Evolutionary conservation across 2,888 invertebrate species (phyloP).

Genomic region (Chalcis sispes): DNA sequence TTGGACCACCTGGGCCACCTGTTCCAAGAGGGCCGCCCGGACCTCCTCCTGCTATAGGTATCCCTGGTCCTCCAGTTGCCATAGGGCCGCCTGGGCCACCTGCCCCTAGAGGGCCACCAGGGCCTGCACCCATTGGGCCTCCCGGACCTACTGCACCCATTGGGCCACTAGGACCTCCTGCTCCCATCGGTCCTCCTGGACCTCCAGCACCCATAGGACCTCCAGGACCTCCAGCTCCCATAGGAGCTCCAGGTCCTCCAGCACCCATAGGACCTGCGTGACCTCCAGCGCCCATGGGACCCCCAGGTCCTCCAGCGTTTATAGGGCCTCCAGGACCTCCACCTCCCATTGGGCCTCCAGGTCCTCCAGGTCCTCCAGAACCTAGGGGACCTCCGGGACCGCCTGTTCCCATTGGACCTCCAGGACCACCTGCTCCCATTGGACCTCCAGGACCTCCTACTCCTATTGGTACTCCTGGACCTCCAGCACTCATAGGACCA

Average conservation of each 20-base stretch:
- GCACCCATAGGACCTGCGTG: constrained; percentile 28
- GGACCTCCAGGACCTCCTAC: constrained; percentile 27
- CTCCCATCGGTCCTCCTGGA: constrained; percentile 34
- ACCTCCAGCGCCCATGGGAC: constrained; percentile 24
- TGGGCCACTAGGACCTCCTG: constrained; percentile 27
- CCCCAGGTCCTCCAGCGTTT: not conserved
- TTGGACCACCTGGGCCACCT: constrained; percentile 35
- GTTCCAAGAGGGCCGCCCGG: constrained; percentile 37
- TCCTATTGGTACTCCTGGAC: constrained; percentile 19
- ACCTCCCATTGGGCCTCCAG: constrained; percentile 55
- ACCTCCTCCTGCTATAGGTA: constrained; percentile 25
- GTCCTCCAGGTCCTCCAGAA: constrained; percentile 43
- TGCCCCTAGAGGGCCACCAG: constrained; percentile 10
- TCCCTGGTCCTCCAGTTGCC: constrained; percentile 30
- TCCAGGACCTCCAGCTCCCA: constrained; percentile 32
- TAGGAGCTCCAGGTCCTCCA: constrained; percentile 30
- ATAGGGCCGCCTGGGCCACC: constrained; percentile 57
- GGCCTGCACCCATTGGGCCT: constrained; percentile 19
- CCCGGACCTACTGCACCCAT: constrained; percentile 22
- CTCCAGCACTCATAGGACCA: constrained; percentile 21
- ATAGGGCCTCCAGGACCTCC: constrained; percentile 41
- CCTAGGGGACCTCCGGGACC: constrained; percentile 56
- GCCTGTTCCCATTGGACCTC: constrained; percentile 37
- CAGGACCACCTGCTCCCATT: constrained; percentile 49
- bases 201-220: constrained; percentile 34